Conservation (phyloP, 2,797 vertebrate species). For the Sternarchorhynchus goeldii region DNA sequence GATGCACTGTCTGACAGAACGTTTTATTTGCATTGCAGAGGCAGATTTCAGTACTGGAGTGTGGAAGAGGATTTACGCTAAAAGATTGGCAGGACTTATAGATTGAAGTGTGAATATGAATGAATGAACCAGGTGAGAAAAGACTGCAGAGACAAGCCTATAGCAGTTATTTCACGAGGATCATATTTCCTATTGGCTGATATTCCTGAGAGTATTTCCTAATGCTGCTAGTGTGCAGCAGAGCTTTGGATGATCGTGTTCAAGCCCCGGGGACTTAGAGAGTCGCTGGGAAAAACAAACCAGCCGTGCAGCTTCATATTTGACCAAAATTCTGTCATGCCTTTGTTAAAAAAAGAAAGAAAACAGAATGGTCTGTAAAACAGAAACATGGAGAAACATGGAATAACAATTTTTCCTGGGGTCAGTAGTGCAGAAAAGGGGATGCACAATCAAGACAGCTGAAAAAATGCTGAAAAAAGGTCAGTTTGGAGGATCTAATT, state of each 20-base stretch:
- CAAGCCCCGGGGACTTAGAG: too few species aligned
- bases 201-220: constrained; percentile 6
- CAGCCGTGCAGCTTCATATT: constrained; percentile 64
- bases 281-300: constrained; percentile 56
- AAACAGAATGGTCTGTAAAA: constrained; percentile 33
- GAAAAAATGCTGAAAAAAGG: constrained; percentile 26
- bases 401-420: constrained; percentile 35
- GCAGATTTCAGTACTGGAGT: too few species aligned
- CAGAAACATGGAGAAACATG: constrained; percentile 25
- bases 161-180: neutral
- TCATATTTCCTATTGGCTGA: neutral
- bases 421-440: constrained; percentile 34
- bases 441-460: constrained; percentile 19
- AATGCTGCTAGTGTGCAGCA: constrained; percentile 50
- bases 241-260: too few species aligned
- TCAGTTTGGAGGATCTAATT: constrained; percentile 25
- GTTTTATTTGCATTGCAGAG: too few species aligned
- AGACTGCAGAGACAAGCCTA: neutral
- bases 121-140: neutral
- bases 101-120: too few species aligned
- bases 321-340: constrained; percentile 61
- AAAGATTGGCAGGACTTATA: too few species aligned
- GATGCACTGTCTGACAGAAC: neutral
- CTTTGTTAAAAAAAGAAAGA: constrained; percentile 56
- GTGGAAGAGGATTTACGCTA: too few species aligned